phyloP scores from a whole-genome alignment of 2,888 invertebrate species.

The Rhamnusium bicolor region DNA sequence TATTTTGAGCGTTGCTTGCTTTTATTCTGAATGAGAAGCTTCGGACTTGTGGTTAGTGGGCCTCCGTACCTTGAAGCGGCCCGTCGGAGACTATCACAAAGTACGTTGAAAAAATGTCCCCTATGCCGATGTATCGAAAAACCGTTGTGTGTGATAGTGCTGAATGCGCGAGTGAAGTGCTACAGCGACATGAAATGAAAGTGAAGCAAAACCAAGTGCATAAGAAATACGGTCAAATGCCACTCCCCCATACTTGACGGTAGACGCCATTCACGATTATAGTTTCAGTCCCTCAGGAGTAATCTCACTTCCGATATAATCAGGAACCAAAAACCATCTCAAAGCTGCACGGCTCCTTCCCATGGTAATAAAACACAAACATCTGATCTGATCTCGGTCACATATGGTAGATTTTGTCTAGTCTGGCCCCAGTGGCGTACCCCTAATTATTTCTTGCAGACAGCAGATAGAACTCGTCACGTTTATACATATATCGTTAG shows the following conservation, averaged over 20 bases:
- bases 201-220: constrained; percentile 37
- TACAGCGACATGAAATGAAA: constrained; percentile 41
- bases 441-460: not conserved
- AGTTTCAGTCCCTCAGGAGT: constrained; percentile 32
- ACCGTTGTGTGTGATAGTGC: constrained; percentile 40
- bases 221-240: constrained; percentile 37
- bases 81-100: constrained; percentile 38
- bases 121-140: constrained; percentile 22
- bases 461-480: not conserved
- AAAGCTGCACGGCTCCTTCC: constrained; percentile 39
- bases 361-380: constrained; percentile 47
- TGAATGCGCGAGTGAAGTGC: constrained; percentile 41
- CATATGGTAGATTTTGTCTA: constrained; percentile 47
- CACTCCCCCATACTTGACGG: constrained; percentile 48
- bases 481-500: no score
- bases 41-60: constrained; percentile 51
- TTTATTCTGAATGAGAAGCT: constrained; percentile 69
- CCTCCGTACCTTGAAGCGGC: constrained; percentile 45
- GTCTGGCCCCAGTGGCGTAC: constrained; percentile 39
- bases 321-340: constrained; percentile 43
- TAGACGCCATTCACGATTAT: constrained; percentile 20
- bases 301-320: constrained; percentile 44
- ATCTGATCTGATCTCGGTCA: constrained; percentile 41
- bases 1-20: constrained; percentile 71
- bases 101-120: constrained; percentile 37